Evolutionary conservation across 2,888 invertebrate species (phyloP).

Genomic region (Andrena haemorrhoa): DNA sequence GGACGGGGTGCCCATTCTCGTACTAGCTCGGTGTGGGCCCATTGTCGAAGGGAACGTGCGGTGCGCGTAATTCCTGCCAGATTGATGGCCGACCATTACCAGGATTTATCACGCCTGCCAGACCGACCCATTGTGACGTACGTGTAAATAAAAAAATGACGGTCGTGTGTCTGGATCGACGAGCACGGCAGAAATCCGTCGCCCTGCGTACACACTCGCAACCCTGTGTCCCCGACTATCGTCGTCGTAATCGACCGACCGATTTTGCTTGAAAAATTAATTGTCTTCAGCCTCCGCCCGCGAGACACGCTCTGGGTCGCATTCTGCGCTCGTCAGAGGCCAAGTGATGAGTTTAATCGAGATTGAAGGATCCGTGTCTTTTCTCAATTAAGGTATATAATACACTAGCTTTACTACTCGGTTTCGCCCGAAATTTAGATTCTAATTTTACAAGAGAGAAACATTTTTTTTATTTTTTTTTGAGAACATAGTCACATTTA

Average conservation of each 20-base stretch:
- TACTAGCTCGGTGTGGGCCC: slow-evolving; percentile 63
- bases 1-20: slow-evolving; percentile 53
- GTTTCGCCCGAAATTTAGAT: too few species aligned
- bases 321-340: background rate
- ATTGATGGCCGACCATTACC: slow-evolving; percentile 81
- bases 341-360: background rate
- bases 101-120: slow-evolving; percentile 81
- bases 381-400: too few species aligned
- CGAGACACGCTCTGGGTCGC: background rate
- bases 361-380: background rate
- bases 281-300: slow-evolving; percentile 11
- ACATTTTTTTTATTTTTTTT: too few species aligned
- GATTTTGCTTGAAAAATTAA: slow-evolving; percentile 46
- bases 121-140: slow-evolving; percentile 71
- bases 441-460: too few species aligned
- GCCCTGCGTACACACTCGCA: slow-evolving; percentile 26
- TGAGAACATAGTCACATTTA: too few species aligned
- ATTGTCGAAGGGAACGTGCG: slow-evolving; percentile 72
- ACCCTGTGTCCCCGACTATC: slow-evolving; percentile 26
- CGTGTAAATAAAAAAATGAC: slow-evolving; percentile 76
- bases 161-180: slow-evolving; percentile 64
- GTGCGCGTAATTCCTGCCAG: slow-evolving; percentile 75
- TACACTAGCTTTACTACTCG: too few species aligned
- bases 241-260: slow-evolving; percentile 25
- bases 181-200: slow-evolving; percentile 53